phyloP scores from a whole-genome alignment of 92 coral and sea anemone species.

The Porites divaricata region DNA sequence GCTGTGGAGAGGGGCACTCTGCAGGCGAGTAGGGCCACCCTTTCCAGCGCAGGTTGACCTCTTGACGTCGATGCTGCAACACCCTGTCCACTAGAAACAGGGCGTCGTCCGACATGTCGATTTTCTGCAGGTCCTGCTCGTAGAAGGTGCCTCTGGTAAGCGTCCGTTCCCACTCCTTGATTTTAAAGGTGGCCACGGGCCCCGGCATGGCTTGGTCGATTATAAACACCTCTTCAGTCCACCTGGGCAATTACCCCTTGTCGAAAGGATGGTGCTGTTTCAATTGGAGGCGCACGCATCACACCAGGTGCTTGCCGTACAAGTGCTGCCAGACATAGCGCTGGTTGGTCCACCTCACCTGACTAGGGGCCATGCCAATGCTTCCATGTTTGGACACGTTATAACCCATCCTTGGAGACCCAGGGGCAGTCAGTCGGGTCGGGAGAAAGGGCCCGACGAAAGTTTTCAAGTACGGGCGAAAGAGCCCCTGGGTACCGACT shows the following conservation, averaged over 20 bases:
- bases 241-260: conserved; percentile 46
- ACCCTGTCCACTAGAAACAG: conserved; percentile 41
- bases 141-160: conserved; percentile 49
- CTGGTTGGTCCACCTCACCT: not conserved
- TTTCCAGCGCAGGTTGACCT: conserved; percentile 27
- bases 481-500: too few relatives aligned
- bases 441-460: too few relatives aligned
- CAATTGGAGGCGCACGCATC: not conserved
- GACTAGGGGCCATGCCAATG: not conserved
- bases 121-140: conserved; percentile 45
- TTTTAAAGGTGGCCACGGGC: conserved; percentile 41
- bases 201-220: conserved; percentile 27
- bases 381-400: not conserved
- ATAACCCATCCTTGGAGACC: too few relatives aligned
- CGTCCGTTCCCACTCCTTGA: conserved; percentile 39
- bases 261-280: conserved; percentile 21
- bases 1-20: too few relatives aligned
- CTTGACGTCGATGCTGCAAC: conserved; percentile 7
- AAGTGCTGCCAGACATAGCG: not conserved
- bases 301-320: not conserved
- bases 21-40: conserved; percentile 29
- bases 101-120: conserved; percentile 17
- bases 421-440: too few relatives aligned
- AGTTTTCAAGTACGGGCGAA: too few relatives aligned
- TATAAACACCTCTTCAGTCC: conserved; percentile 58